Evolutionary conservation across 2,888 invertebrate species (phyloP).

Genomic region (Meteorus colon): DNA sequence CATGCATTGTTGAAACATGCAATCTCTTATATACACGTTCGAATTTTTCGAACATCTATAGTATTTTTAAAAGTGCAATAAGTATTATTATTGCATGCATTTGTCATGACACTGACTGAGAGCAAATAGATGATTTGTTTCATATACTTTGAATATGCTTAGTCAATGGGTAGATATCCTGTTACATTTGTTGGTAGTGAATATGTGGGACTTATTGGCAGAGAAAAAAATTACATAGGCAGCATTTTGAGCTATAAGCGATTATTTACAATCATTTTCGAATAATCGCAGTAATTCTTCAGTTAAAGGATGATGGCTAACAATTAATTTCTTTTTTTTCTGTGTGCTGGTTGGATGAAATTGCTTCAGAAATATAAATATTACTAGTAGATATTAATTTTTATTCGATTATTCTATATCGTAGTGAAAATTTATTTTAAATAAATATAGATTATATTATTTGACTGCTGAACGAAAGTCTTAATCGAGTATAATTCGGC

Average conservation of each 20-base stretch:
- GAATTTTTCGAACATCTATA: neutral
- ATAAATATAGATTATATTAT: neutral
- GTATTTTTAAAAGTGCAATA: constrained; percentile 4
- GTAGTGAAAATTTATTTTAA: constrained; percentile 2
- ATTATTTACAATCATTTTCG: neutral
- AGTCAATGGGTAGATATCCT: neutral
- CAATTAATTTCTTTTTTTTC: neutral
- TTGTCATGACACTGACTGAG: neutral
- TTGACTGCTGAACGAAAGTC: neutral
- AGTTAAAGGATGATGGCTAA: neutral
- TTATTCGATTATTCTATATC: neutral
- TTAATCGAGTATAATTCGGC: neutral
- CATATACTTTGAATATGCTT: neutral
- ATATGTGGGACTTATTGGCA: constrained; percentile 1
- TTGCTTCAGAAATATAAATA: neutral
- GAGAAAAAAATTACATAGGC: neutral
- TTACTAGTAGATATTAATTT: constrained; percentile 10
- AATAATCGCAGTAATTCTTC: neutral
- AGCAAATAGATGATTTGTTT: neutral
- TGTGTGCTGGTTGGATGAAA: neutral
- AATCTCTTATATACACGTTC: neutral
- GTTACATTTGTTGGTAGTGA: neutral
- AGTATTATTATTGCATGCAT: neutral
- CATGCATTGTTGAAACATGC: neutral
- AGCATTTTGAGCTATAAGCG: neutral